A percentile compares a stretch with the other conserved stretches of the same genome.
Conservation (phyloP, 2,113 vertebrate species). For the Lycaon pictus region DNA sequence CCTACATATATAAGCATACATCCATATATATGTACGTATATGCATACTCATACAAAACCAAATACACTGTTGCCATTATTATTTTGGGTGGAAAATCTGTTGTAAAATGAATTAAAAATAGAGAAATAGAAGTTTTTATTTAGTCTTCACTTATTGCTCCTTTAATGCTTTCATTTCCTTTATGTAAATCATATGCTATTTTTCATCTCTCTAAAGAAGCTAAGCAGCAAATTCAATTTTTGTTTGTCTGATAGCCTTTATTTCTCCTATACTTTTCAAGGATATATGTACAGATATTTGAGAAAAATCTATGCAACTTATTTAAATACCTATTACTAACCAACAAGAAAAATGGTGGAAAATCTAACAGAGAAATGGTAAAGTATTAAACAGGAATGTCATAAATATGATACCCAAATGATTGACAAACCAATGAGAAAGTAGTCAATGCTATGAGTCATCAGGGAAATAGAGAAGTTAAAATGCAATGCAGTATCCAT, state of each 20-base stretch:
- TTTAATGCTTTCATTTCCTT: neutral
- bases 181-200: neutral
- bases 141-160: neutral
- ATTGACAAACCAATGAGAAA: neutral
- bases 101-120: neutral
- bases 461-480: neutral
- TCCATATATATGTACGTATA: neutral
- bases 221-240: neutral
- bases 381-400: neutral
- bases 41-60: neutral
- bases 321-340: neutral
- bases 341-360: neutral
- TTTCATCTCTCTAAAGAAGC: neutral
- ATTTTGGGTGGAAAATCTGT: neutral
- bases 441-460: neutral
- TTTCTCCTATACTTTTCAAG: neutral
- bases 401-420: neutral
- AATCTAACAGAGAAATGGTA: neutral
- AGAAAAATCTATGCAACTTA: neutral
- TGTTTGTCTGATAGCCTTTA: neutral
- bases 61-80: neutral
- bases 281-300: neutral
- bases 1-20: neutral
- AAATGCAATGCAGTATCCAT: neutral
- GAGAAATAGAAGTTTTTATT: neutral